phyloP scores from a whole-genome alignment of 2,888 invertebrate species.

The Leptura quadrifasciata region DNA sequence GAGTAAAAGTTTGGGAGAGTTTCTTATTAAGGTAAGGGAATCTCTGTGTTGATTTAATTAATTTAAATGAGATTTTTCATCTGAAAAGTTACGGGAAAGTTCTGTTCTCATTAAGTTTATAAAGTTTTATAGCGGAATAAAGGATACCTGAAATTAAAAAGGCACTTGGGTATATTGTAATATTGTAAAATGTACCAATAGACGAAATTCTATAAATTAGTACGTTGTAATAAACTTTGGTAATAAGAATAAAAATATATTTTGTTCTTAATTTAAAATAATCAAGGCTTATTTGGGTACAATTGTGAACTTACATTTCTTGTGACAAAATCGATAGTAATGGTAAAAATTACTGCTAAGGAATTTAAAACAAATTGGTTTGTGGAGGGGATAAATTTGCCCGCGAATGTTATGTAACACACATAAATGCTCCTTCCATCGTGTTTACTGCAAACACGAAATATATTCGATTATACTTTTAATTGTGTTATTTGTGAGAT shows the following conservation, averaged over 20 bases:
- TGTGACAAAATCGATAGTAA: too few relatives aligned
- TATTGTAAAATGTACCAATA: too few relatives aligned
- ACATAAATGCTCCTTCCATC: neutral
- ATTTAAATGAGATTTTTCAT: constrained; percentile 4
- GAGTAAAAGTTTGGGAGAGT: constrained; percentile 47
- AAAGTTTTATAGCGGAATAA: neutral
- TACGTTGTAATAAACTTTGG: too few relatives aligned
- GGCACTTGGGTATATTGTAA: neutral
- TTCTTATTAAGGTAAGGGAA: constrained; percentile 53
- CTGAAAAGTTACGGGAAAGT: constrained; percentile 6
- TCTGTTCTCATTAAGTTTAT: neutral
- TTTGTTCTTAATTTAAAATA: too few relatives aligned
- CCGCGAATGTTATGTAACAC: neutral
- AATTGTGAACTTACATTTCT: too few relatives aligned
- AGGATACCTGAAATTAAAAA: neutral
- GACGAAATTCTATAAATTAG: too few relatives aligned
- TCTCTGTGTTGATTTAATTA: constrained; percentile 6
- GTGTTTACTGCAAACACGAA: neutral
- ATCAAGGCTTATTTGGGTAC: too few relatives aligned
- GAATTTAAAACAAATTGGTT: neutral
- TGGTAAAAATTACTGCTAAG: neutral
- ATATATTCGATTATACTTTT: neutral
- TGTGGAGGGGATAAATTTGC: neutral
- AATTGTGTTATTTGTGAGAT: neutral
- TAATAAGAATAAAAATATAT: too few relatives aligned